These are phyloP conservation scores for Notolabrus celidotus DNA, from an alignment of 2,797 vertebrate genomes.

Conservation along the genomic window DNA sequence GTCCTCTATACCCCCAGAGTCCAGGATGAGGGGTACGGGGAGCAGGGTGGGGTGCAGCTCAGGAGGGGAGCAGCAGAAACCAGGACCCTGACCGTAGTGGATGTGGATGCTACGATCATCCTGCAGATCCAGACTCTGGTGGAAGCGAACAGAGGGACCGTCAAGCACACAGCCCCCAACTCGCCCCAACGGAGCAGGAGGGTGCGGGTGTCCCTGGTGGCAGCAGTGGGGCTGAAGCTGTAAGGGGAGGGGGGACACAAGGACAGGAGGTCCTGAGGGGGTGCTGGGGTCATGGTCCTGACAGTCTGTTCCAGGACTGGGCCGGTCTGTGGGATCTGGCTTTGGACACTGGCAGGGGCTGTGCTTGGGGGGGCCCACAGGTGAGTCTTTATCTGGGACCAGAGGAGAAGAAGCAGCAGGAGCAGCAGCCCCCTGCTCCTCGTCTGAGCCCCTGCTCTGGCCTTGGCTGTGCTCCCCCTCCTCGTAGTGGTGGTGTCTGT, in stretches of 20 bases:
- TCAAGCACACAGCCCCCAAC: conserved; percentile 84
- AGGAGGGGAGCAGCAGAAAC: conserved; percentile 84
- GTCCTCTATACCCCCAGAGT: conserved; percentile 84
- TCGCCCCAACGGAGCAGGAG: conserved; percentile 75
- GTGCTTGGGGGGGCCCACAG: conserved; percentile 70
- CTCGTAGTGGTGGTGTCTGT: conserved; percentile 95
- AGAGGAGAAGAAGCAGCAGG: conserved; percentile 37
- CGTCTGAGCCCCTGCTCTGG: conserved; percentile 80
- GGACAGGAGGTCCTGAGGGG: conserved; percentile 63
- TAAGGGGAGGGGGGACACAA: conserved; percentile 71
- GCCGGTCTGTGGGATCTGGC: conserved; percentile 74
- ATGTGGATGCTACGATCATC: conserved; percentile 83
- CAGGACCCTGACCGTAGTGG: conserved; percentile 81
- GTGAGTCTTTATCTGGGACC: conserved; percentile 77
- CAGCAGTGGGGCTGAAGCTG: conserved; percentile 80
- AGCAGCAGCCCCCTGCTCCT: conserved; percentile 77
- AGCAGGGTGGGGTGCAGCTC: conserved; percentile 87
- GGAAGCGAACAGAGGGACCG: conserved; percentile 77
- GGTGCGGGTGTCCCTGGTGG: conserved; percentile 81
- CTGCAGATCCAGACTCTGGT: conserved; percentile 86
- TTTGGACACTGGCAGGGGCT: conserved; percentile 81
- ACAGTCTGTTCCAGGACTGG: conserved; percentile 68
- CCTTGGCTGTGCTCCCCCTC: conserved; percentile 76
- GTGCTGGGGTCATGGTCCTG: conserved; percentile 69
- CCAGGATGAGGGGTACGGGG: conserved; percentile 86